Base-by-base conservation (phyloP, 2,797 vertebrate genomes). In the Hafferia zeledoni region DNA sequence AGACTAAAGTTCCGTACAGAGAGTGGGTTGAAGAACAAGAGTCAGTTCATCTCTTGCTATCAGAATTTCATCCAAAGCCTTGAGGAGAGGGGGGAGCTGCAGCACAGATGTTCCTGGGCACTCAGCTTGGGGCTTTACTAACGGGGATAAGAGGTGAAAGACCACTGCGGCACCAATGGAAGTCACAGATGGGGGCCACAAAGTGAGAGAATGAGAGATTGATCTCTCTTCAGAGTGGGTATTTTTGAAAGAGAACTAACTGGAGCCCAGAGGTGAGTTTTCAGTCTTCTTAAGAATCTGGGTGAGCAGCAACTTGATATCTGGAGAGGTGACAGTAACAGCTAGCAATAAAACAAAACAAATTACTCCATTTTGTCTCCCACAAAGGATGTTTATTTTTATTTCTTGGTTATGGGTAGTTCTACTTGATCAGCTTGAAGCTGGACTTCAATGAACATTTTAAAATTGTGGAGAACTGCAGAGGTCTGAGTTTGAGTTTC, bases 21-120 rank as follows among this genome's bases (percentile, higher is more conserved):
- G 44, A 70, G 15, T 16, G 12, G 19, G 18, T 13, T 49, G 41
- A 83, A 78, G 37, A 64, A 63, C 30, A 22, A 25, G 37, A 16
- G 47, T 68, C 57, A 35, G 46, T 86, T 88, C 5, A 57, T 39
- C 27, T 69, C 46, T 65, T n/a, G 16, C 12, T 82, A 78, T 81
- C 39, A 11, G 77, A 59, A 28, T 65, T 74, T 78, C 60, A 17
- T 69, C 31, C 61, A 87, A 87, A 88, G 57, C 17, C 39, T 2
- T 17, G 59, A 87, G 25, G 33, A 33, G 11, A 44, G 18, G 7
- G 7, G 7, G 11, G 17, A 68, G 10, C 52, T 33, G 71, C 76
- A 52, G 28, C 1, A 2, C 5, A 31, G 43, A 30, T 16, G 5
- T 31, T 79, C 33, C 57, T 0, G 1, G 47, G 57, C 13, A 23